phyloP scores from a whole-genome alignment of 1,140 invertebrate genomes.

The Eriocheir sinensis region DNA sequence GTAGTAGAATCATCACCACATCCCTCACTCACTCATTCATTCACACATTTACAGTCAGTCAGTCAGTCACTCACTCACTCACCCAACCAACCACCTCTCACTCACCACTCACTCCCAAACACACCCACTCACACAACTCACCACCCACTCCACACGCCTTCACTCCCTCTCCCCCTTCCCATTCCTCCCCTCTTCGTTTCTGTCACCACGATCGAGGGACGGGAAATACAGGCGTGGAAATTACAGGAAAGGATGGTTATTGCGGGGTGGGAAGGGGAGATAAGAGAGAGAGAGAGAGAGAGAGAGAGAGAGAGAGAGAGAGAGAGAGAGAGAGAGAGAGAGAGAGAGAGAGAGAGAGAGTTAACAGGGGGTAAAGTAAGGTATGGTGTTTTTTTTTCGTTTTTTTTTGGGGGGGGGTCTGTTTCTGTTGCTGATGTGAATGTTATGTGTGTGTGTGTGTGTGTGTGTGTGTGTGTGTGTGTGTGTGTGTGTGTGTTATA shows the following conservation, averaged over 20 bases:
- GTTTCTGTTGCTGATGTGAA: too few species aligned
- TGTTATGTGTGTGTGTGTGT: too few species aligned
- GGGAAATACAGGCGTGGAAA: not conserved
- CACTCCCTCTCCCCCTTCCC: not conserved
- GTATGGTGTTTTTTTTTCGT: too few species aligned
- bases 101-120: not conserved
- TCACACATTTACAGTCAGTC: not conserved
- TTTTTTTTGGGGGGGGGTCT: too few species aligned
- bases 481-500: too few species aligned
- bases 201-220: not conserved
- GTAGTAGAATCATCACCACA: not conserved
- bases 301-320: not conserved
- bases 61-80: not conserved
- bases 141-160: not conserved
- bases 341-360: not conserved
- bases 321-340: not conserved
- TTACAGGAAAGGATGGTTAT: conserved; percentile 12
- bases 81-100: too few species aligned
- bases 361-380: not conserved
- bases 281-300: not conserved
- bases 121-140: not conserved
- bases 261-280: not conserved
- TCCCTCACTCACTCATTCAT: not conserved
- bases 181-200: too few species aligned
- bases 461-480: too few species aligned